These are phyloP conservation scores for Athalia circularis DNA, from an alignment of 2,888 invertebrate genomes.

Conservation along the genomic window DNA sequence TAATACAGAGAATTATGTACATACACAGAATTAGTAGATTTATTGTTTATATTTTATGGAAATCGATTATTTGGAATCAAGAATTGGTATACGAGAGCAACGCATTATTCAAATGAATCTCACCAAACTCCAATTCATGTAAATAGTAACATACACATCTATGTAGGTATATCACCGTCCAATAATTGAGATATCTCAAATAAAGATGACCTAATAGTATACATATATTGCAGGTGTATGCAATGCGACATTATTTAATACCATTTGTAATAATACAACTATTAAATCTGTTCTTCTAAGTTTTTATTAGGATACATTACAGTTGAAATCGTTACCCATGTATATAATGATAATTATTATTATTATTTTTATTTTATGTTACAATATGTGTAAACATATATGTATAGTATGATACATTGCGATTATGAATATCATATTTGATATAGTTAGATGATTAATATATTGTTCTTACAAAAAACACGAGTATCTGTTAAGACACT, in stretches of 20 bases:
- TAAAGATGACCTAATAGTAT: neutral
- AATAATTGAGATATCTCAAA: constrained; percentile 19
- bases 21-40: constrained; percentile 14
- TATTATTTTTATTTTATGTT: constrained; percentile 21
- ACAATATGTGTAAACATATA: constrained; percentile 2
- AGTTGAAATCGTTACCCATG: constrained; percentile 37
- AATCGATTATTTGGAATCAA: constrained; percentile 2
- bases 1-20: constrained; percentile 29
- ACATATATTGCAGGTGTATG: constrained; percentile 11
- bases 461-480: constrained; percentile 39
- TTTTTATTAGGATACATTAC: constrained; percentile 32
- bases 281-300: constrained; percentile 30
- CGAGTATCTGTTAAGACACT: no score
- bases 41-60: neutral
- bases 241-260: constrained; percentile 19
- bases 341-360: constrained; percentile 26
- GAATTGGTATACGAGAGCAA: no score
- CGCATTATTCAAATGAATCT: neutral
- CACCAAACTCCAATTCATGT: constrained; percentile 11
- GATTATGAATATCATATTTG: constrained; percentile 24
- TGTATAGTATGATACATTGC: neutral
- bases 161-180: constrained; percentile 25
- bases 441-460: constrained; percentile 40
- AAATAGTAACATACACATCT: constrained; percentile 5
- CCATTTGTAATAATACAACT: neutral